Evolutionary conservation across 2,888 invertebrate genomes (phyloP).

Genomic region (Synanthedon myopaeformis): DNA sequence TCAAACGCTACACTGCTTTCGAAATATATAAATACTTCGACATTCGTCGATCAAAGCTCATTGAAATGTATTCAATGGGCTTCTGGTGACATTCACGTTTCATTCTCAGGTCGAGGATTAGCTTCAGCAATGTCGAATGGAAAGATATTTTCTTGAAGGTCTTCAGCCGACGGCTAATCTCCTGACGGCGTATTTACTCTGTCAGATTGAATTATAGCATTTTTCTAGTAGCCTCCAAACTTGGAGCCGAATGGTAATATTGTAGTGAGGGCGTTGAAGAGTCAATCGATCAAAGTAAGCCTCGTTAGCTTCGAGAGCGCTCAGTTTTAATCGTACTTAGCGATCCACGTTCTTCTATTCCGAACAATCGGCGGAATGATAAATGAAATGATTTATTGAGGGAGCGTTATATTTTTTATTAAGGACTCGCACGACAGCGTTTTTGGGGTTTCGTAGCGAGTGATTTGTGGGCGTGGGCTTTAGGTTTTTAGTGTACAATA

Average conservation of each 20-base stretch:
- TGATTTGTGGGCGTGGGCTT: neutral
- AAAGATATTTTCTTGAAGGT: too few species aligned
- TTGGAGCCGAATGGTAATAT: neutral
- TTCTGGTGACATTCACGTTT: too few species aligned
- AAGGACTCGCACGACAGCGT: neutral
- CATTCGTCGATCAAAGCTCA: too few species aligned
- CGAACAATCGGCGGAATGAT: constrained; percentile 18
- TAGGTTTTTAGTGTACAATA: neutral
- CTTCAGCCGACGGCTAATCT: too few species aligned
- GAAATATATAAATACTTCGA: too few species aligned
- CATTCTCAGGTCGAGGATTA: too few species aligned
- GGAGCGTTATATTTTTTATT: neutral
- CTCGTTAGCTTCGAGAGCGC: constrained; percentile 34
- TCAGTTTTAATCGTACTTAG: constrained; percentile 34
- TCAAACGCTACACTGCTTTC: too few species aligned
- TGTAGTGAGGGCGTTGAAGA: constrained; percentile 1
- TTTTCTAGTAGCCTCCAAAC: too few species aligned
- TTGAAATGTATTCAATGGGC: too few species aligned
- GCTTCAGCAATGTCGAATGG: too few species aligned
- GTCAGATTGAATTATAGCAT: too few species aligned
- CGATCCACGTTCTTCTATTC: constrained; percentile 19
- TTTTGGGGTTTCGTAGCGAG: neutral
- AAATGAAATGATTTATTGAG: constrained; percentile 26
- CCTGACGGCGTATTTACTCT: too few species aligned
- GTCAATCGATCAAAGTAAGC: constrained; percentile 36